Base-by-base conservation (phyloP, 2,113 vertebrate species). In the Malaclemys terrapin region DNA sequence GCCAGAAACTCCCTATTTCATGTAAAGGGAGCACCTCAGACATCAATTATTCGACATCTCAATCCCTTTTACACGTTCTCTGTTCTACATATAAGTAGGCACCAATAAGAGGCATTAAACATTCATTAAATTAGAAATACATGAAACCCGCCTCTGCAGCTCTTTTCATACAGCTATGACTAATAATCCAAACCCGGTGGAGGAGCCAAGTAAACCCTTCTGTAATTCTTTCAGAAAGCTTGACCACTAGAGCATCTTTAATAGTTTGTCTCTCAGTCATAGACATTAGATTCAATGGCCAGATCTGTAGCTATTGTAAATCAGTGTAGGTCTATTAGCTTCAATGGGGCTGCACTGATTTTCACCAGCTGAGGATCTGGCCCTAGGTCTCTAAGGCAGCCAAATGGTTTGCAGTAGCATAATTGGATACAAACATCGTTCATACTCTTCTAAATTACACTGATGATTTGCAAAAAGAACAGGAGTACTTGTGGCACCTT, bases 61-160 rank as follows among this genome's bases (percentile, higher is more conserved):
- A 97, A 91, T 94, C 91, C 59, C 81, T 94, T 85, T 94, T 91
- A 93, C 2, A 88, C 83, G 94, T 78, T 92, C 84, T 89, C 85
- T 94, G 85, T 88, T 62, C 45, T 88, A 80, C 91, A 85, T 87
- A 75, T 87, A 94, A 95, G 89, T 80, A 91, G 94, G 96, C 85
- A 96, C 82, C 80, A 93, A 97, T 93, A 93, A 95, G 93, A 97
- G 85, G 59, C 83, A 95, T 96, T 94, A 97, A 97, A 96, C 69
- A 94, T 96, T 94, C 92, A 97, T 94, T 94, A 96, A 94, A 97
- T 97, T 94, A 89, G 81, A 97, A 97, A 93, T 90, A 96, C 72
- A 93, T 79, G 54, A 96, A 96, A 95, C 91, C 65, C 87, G 80
- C 82, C 56, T 90, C 96, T 89, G 62, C 80, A 91, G 59, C 84